Evolutionary conservation across 1,140 invertebrate species (phyloP), one percentile per base, ranked within the genome.

Genomic region (Drosophila orosa): DNA sequence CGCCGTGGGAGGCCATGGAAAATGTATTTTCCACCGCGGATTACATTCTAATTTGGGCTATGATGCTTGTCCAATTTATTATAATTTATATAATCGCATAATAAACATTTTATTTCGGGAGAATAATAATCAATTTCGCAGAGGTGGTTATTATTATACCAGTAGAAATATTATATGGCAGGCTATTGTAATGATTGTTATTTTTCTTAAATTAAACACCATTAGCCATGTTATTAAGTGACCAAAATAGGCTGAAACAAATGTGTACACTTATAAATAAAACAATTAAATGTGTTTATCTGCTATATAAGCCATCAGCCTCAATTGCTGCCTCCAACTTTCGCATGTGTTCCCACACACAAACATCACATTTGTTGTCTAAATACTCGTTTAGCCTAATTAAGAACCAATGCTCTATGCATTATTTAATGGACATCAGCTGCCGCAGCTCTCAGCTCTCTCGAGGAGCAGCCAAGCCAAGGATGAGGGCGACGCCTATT

Each of bases 401-500:
- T 82, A 87, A 82, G 62, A 67, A 50, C 67, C 61, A 81, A 54
- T 66, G 61, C 54, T 47, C 22, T 45, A 47, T 87, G 58, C 58
- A 78, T 81, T 81, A 85, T 82, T 87, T 58, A 86, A 58, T 44
- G 27, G 56, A 35, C 74, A 65, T 52, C 67, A 69, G 71, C 45
- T 67, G 39, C 25, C 45, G 42, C 24, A 1, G n/a, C 48, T 69
- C 25, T 54, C 76, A 47, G 48, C 22, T 31, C 13, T 39, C 22
- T 31, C 13, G 19, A 48, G 35, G 19, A 58, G 35, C 2, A 35
- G 50, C 15, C 24, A 25, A 45, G 24, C 24, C 19, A 69, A 71
- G 63, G 27, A 57, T 57, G 13, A 9, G n/a, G 31, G 13, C 48
- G 6, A 22, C 47, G 57, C 19, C 75, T 62, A 72, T 76, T 52